Evolutionary conservation across 2,113 vertebrate species (phyloP).

Genomic region (Chlamydotis undulata): DNA sequence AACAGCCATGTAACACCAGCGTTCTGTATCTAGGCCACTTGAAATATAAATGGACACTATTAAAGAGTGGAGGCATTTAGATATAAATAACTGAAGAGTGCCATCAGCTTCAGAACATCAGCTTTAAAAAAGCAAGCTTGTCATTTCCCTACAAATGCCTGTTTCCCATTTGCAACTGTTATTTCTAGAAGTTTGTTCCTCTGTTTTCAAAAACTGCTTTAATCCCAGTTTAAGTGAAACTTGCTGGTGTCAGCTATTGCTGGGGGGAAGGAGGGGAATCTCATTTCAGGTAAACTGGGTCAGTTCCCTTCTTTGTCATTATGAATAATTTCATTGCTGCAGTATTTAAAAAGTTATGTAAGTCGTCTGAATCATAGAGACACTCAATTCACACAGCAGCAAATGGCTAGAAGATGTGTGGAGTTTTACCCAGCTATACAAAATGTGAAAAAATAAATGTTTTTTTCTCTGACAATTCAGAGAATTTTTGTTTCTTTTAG

Average conservation of each 20-base stretch:
- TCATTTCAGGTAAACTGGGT: slow-evolving; percentile 55
- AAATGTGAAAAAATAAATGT: not conserved
- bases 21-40: not conserved
- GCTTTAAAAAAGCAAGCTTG: not conserved
- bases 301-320: slow-evolving; percentile 52
- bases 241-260: slow-evolving; percentile 54
- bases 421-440: not conserved
- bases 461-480: not conserved
- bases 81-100: slow-evolving; percentile 21
- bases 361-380: not conserved
- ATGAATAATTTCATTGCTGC: slow-evolving; percentile 49
- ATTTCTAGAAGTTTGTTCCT: not conserved
- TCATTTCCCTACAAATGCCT: not conserved
- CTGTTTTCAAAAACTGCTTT: not conserved
- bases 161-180: not conserved
- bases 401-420: not conserved
- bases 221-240: slow-evolving; percentile 29
- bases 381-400: not conserved
- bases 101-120: slow-evolving; percentile 23
- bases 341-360: slow-evolving; percentile 23
- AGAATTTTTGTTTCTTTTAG: not conserved
- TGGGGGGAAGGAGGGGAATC: slow-evolving; percentile 7
- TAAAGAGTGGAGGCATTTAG: slow-evolving; percentile 19
- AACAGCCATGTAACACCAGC: not conserved
- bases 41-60: slow-evolving; percentile 37